Evolutionary conservation across 2,797 vertebrate species (phyloP), one percentile per base, ranked within the genome.

Genomic region (Alca torda): DNA sequence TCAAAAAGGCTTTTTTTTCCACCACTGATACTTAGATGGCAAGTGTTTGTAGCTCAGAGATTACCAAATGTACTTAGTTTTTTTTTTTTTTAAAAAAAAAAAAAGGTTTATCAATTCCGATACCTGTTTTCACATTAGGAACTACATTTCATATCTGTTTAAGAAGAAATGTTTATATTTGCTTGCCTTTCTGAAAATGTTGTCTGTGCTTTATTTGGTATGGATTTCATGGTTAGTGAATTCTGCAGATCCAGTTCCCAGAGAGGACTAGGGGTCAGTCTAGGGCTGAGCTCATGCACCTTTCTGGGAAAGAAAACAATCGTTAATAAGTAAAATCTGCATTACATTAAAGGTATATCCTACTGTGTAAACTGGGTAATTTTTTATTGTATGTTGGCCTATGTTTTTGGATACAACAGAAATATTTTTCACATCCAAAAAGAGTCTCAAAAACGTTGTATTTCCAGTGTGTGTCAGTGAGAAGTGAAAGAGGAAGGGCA

Each of bases 261-360:
- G 30, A 56, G 85, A 84, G 57, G 28, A 81, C 53, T 31, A n/a
- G 28, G 37, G 84, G 65, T 90, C 74, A 63, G 48, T 43, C 69
- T 53, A 67, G 43, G 64, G 30, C 67, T 93, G 89, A 89, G 76
- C 74, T 89, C 59, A 51, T 73, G 63, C 31, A 67, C 54, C 60
- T 87, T 87, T 80, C 46, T 76, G 50, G 57, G 60, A 65, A 72
- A 77, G 50, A 95, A 89, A 89, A 90, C 75, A 25, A 84, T 91
- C 82, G 85, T 91, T 91, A 95, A 91, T 86, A 95, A 75, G 87
- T 19, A 82, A 95, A 94, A 90, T 89, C 51, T 94, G 50, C 61
- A 89, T 92, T 46, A 5, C 21, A 53, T 84, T 91, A 65, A 41
- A 89, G 94, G 51, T 39, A 43, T 78, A 67, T 77, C 68, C 54